phyloP scores from a whole-genome alignment of 2,797 vertebrate species.

The Enteromius thamalakanensis region DNA sequence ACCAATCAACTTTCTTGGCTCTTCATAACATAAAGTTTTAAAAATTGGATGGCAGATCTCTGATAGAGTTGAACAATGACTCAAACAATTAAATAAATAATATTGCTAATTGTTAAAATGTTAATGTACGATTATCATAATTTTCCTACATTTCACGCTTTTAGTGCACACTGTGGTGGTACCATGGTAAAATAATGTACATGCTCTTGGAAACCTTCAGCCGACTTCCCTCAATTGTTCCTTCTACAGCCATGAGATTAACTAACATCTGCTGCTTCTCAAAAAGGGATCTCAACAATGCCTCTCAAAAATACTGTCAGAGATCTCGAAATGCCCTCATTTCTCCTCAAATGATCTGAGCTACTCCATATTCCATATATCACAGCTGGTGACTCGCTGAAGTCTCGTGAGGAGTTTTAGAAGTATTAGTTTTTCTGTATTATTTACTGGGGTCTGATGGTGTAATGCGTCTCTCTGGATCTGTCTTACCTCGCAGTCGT shows the following conservation, averaged over 20 bases:
- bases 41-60: neutral
- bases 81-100: neutral
- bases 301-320: neutral
- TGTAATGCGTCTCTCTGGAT: conserved; percentile 24
- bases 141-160: neutral
- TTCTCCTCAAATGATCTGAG: neutral
- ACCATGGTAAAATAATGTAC: neutral
- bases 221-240: neutral
- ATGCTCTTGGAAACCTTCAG: neutral
- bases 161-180: neutral
- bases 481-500: conserved; percentile 85
- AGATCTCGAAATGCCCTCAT: neutral
- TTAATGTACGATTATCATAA: neutral
- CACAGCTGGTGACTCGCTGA: neutral
- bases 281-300: neutral
- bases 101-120: neutral
- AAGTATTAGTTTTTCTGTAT: neutral
- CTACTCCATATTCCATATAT: neutral
- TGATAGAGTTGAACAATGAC: neutral
- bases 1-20: neutral
- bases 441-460: neutral
- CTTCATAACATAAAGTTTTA: neutral
- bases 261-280: neutral
- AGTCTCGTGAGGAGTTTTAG: neutral
- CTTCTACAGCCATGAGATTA: neutral